Evolutionary conservation across 2,113 vertebrate species (phyloP).

Genomic region (Prietella phreatophila): DNA sequence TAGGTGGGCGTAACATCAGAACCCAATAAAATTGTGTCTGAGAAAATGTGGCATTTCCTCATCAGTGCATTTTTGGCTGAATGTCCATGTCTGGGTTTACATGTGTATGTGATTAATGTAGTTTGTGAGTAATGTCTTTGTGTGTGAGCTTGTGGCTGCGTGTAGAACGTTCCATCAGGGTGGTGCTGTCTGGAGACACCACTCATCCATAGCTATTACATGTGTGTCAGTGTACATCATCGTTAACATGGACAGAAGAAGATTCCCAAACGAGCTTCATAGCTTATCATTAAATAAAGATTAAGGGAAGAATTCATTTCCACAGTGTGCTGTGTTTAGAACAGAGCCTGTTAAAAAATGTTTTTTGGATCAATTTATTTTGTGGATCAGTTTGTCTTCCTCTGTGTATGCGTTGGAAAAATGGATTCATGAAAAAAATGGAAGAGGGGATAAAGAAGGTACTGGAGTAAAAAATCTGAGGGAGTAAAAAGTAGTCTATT

Average conservation of each 20-base stretch:
- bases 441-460: constrained; percentile 42
- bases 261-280: not conserved
- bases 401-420: constrained; percentile 9
- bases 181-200: constrained; percentile 36
- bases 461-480: constrained; percentile 28
- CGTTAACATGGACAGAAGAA: constrained; percentile 2
- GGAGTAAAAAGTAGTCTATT: constrained; percentile 22
- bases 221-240: constrained; percentile 38
- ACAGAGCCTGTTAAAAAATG: not conserved
- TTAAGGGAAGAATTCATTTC: not conserved
- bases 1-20: not conserved
- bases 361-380: not conserved
- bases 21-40: not conserved
- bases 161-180: constrained; percentile 35
- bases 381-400: not conserved
- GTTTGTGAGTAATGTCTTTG: constrained; percentile 22
- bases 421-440: constrained; percentile 30
- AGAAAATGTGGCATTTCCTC: not conserved
- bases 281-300: not conserved
- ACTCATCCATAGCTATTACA: constrained; percentile 21
- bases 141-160: constrained; percentile 31
- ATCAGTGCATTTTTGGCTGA: not conserved
- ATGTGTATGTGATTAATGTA: constrained; percentile 31
- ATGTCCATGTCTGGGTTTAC: constrained; percentile 14
- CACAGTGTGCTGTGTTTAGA: not conserved